phyloP scores from a whole-genome alignment of 2,888 invertebrate species.

The Cerastis leucographa region DNA sequence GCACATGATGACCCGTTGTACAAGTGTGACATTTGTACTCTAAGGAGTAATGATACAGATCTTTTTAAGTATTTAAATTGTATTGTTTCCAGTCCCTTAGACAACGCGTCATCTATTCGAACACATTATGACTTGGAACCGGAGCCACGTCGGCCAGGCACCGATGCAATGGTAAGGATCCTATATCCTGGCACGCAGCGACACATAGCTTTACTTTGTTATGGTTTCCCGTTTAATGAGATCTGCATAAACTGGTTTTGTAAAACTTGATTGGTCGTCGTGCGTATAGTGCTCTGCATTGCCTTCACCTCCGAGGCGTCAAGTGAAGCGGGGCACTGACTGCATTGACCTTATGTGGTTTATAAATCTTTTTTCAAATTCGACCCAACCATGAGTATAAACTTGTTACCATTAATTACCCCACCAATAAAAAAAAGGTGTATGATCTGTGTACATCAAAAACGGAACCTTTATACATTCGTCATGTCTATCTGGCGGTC shows the following conservation, averaged over 20 bases:
- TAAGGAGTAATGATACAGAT: background rate
- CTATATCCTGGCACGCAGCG: background rate
- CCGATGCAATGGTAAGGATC: slow-evolving; percentile 80
- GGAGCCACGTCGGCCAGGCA: slow-evolving; percentile 77
- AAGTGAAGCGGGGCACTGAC: background rate
- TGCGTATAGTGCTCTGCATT: background rate
- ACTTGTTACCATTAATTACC: background rate
- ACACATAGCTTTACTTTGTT: no score
- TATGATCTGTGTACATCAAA: no score
- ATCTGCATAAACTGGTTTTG: no score
- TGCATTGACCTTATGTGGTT: background rate
- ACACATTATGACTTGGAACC: slow-evolving; percentile 82
- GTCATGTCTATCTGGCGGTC: no score
- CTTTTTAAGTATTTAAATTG: background rate
- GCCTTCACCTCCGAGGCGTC: background rate
- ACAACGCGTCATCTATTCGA: slow-evolving; percentile 78
- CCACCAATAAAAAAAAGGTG: background rate
- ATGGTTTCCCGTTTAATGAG: no score
- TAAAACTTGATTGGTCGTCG: no score
- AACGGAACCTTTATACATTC: no score
- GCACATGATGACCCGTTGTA: background rate
- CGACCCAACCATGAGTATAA: background rate
- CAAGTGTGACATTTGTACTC: background rate
- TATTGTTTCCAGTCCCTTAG: slow-evolving; percentile 77
- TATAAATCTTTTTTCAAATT: background rate